Conservation (phyloP, 2,888 invertebrate genomes). For the Petrolisthes cinctipes region DNA sequence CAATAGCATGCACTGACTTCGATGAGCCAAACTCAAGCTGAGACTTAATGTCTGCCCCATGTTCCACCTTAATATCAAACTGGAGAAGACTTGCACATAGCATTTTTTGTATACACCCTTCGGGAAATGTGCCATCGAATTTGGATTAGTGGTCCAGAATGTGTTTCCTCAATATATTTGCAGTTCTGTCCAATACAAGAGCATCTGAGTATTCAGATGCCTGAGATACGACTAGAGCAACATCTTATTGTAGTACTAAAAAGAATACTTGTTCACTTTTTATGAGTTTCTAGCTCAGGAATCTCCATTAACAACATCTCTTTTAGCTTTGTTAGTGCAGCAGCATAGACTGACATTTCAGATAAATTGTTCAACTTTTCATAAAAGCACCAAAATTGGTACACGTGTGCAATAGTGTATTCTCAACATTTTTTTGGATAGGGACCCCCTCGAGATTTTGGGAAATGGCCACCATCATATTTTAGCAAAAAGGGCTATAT, state of each 20-base stretch:
- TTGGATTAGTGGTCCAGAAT: background rate
- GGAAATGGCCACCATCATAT: no score
- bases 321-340: slow-evolving; percentile 32
- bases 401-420: no score
- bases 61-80: slow-evolving; percentile 3
- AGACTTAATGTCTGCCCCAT: slow-evolving; percentile 23
- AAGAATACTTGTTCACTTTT: no score
- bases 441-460: no score
- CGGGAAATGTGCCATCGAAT: background rate
- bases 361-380: no score
- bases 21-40: slow-evolving; percentile 12
- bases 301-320: background rate
- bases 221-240: no score
- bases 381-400: no score
- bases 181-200: background rate
- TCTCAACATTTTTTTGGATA: no score
- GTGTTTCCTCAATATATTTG: background rate
- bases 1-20: slow-evolving; percentile 24
- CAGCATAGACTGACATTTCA: no score
- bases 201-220: no score
- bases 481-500: no score
- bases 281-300: slow-evolving; percentile 3
- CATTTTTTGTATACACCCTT: slow-evolving; percentile 3
- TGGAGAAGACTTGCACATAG: slow-evolving; percentile 13
- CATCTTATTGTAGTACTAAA: no score